Evolutionary conservation across 2,888 invertebrate genomes (phyloP).

Genomic region (Acanthacorydalis orientalis): DNA sequence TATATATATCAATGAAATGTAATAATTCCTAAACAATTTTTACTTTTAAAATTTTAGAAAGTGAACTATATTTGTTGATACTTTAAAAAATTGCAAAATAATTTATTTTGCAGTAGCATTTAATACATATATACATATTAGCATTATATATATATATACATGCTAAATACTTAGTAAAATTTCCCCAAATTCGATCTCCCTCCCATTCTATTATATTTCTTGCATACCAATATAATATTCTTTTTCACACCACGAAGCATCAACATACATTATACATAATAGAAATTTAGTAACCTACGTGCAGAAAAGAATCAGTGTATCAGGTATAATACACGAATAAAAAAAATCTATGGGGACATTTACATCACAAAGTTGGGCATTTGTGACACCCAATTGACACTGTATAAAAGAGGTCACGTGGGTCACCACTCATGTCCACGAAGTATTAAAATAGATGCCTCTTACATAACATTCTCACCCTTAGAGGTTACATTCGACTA

Average conservation of each 20-base stretch:
- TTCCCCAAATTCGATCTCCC: no score
- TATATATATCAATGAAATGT: no score
- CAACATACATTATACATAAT: not conserved
- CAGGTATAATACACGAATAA: slow-evolving; percentile 4
- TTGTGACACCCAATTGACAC: slow-evolving; percentile 31
- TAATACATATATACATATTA: no score
- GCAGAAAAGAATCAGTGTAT: not conserved
- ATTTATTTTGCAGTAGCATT: no score
- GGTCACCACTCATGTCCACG: slow-evolving; percentile 22
- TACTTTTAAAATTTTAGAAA: no score
- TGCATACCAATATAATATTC: not conserved
- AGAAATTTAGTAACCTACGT: not conserved
- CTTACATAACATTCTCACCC: slow-evolving; percentile 19
- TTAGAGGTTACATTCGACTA: slow-evolving; percentile 16
- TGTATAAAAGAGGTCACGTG: slow-evolving; percentile 27
- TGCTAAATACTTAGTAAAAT: no score
- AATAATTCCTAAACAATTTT: no score
- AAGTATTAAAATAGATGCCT: slow-evolving; percentile 28
- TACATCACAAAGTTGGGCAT: slow-evolving; percentile 26
- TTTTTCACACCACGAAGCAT: not conserved
- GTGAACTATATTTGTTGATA: no score
- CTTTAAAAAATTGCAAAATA: no score
- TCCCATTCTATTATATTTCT: no score
- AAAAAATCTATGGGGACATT: slow-evolving; percentile 14
- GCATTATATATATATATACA: no score